phyloP scores from a whole-genome alignment of 2,888 invertebrate species.

The Ferdinandea cuprea region DNA sequence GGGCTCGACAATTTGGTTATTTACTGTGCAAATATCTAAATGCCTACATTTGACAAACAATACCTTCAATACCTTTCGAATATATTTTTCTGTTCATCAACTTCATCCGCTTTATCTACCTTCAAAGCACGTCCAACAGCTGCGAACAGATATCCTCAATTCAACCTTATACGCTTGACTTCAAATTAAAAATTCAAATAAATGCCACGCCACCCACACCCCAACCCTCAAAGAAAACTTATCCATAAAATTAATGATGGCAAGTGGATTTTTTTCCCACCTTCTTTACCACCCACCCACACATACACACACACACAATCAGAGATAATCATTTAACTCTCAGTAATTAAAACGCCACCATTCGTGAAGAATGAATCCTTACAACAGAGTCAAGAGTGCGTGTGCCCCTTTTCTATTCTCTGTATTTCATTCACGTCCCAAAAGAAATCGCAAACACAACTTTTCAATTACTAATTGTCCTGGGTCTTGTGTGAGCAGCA shows the following conservation, averaged over 20 bases:
- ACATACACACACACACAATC: slow-evolving; percentile 35
- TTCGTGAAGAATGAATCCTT: slow-evolving; percentile 61
- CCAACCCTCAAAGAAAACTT: slow-evolving; percentile 20
- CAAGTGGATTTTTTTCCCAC: slow-evolving; percentile 45
- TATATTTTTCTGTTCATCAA: no score
- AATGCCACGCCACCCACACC: slow-evolving; percentile 19
- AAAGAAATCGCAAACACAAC: slow-evolving; percentile 40
- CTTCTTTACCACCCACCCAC: background rate
- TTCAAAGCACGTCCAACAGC: slow-evolving; percentile 1
- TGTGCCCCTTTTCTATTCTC: slow-evolving; percentile 52
- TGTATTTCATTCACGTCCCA: slow-evolving; percentile 14
- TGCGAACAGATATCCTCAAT: background rate
- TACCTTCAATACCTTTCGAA: background rate
- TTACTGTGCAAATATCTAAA: no score
- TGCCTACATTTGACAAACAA: no score
- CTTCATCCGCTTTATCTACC: background rate
- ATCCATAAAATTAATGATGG: slow-evolving; percentile 72
- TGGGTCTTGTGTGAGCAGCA: slow-evolving; percentile 34
- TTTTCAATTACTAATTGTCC: slow-evolving; percentile 74
- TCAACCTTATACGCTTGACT: slow-evolving; percentile 27
- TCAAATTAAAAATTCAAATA: slow-evolving; percentile 49
- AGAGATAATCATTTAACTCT: slow-evolving; percentile 71
- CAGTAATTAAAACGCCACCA: slow-evolving; percentile 74
- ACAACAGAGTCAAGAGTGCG: slow-evolving; percentile 69
- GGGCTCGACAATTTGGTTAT: no score